A percentile compares a stretch with the other conserved stretches of the same genome.
Conservation (phyloP, 2,888 invertebrate species). For the Electrophaes corylata region DNA sequence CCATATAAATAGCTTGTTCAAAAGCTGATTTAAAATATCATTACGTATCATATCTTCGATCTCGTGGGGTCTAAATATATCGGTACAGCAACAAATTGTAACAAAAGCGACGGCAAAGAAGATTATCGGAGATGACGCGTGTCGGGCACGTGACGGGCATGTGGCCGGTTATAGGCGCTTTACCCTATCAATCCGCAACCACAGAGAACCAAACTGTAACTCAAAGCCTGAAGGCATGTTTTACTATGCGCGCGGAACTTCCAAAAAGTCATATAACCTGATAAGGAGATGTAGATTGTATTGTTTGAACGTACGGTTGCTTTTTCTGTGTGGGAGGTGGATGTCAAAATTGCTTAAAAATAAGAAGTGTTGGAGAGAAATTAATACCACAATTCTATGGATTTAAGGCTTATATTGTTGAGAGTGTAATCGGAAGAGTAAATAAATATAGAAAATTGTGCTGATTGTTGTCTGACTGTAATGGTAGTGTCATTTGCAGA, state of each 20-base stretch:
- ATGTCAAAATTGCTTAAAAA: constrained; percentile 64
- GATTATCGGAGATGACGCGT: constrained; percentile 80
- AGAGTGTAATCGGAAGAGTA: constrained; percentile 76
- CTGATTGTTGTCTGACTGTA: constrained; percentile 58
- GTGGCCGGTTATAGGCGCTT: constrained; percentile 65
- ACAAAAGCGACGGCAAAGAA: constrained; percentile 80
- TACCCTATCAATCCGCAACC: constrained; percentile 56
- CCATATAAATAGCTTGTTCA: constrained; percentile 64
- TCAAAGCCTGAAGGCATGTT: constrained; percentile 14
- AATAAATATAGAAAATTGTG: constrained; percentile 69
- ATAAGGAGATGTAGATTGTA: constrained; percentile 51
- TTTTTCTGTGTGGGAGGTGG: constrained; percentile 37
- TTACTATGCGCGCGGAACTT: constrained; percentile 16
- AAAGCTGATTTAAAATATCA: constrained; percentile 82
- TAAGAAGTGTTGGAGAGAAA: constrained; percentile 82
- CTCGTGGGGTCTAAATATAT: constrained; percentile 67
- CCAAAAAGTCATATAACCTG: constrained; percentile 40
- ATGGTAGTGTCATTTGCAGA: constrained; percentile 69
- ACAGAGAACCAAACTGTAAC: constrained; percentile 42
- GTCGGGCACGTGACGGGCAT: constrained; percentile 75
- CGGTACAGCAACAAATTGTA: constrained; percentile 78
- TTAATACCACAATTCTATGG: constrained; percentile 82
- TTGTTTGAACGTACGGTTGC: constrained; percentile 34
- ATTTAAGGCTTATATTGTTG: constrained; percentile 81
- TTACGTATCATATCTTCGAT: constrained; percentile 79